Evolutionary conservation across 1,140 invertebrate species (phyloP), one percentile per base, ranked within the genome.

Genomic region (Ostrea edulis): DNA sequence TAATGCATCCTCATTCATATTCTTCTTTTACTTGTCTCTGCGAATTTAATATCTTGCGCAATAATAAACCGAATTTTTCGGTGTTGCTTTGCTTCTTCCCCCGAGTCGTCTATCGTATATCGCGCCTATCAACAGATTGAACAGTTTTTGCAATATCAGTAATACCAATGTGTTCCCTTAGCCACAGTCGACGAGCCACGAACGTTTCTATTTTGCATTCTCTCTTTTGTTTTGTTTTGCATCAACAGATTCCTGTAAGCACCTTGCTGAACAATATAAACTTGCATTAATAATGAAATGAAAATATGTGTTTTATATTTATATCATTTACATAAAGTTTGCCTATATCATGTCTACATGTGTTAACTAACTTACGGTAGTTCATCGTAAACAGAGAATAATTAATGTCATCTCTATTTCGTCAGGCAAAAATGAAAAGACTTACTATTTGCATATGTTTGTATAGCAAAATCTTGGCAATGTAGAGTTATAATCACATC

Each of bases 391-490:
- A 62, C 17, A 62, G 14, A 25, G 25, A 11, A 14, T 77, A 29
- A 62, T 77, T 77, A 77, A 71, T 29, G 65, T 71, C 65, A 29
- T 71, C 65, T 11, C n/a, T 12, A n/a, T 71, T 29, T 71, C 22
- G n/a, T 71, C n/a, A 62, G 55, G 55, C 55, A 62, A 62, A 62
- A 62, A 62, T 62, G 55, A 62, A 20, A 62, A 62, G 55, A n/a
- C n/a, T 62, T 62, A 62, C 55, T 62, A 62, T 62, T 62, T 62
- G 55, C 55, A 62, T 62, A 62, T 62, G 55, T 62, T 62, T 62
- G 17, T 62, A 62, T 62, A 62, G 14, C 55, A 20, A 77, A 77
- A 62, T 62, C 68, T 77, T 77, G 68, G 68, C 68, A 77, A 22
- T 29, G 68, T 25, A 77, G 22, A 35, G 25, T 14, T 25, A 22